Conservation (phyloP, 2,113 vertebrate genomes). For the Sinosuthora webbiana region DNA sequence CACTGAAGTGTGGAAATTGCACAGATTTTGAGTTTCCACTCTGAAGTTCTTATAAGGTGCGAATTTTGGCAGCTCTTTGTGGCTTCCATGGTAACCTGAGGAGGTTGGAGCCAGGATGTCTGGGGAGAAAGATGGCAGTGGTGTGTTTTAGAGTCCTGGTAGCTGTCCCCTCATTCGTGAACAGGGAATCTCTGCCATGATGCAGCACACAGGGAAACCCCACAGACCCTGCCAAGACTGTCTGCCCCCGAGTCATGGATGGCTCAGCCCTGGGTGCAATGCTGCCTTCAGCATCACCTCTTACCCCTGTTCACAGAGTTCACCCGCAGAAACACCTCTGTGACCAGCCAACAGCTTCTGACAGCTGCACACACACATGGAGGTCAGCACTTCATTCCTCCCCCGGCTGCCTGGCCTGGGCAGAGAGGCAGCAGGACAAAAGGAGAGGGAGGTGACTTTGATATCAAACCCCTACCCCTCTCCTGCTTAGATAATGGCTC, state of each 20-base stretch:
- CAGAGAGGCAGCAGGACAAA: not conserved
- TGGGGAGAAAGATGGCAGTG: constrained; percentile 21
- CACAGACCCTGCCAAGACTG: not conserved
- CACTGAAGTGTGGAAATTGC: not conserved
- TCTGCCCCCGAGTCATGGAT: fast-evolving
- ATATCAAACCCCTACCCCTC: not conserved
- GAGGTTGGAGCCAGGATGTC: constrained; percentile 50
- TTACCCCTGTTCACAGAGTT: not conserved
- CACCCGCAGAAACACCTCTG: not conserved
- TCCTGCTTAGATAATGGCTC: not conserved
- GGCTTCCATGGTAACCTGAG: constrained; percentile 27
- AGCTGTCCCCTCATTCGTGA: fast-evolving
- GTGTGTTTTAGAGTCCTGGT: not conserved
- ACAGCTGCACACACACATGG: fast-evolving
- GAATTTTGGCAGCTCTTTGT: constrained; percentile 26
- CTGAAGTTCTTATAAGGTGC: constrained; percentile 26
- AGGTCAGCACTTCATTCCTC: not conserved
- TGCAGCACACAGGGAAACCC: not conserved
- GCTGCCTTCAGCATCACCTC: not conserved
- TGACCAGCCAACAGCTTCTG: not conserved
- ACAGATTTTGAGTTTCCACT: constrained; percentile 25
- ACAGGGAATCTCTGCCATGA: not conserved
- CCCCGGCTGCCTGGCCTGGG: not conserved
- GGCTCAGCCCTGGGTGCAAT: not conserved
- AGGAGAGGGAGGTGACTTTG: not conserved